Evolutionary conservation across 2,888 invertebrate genomes (phyloP), one percentile per base, ranked within the genome.

Genomic region (Polymixis flavicincta): DNA sequence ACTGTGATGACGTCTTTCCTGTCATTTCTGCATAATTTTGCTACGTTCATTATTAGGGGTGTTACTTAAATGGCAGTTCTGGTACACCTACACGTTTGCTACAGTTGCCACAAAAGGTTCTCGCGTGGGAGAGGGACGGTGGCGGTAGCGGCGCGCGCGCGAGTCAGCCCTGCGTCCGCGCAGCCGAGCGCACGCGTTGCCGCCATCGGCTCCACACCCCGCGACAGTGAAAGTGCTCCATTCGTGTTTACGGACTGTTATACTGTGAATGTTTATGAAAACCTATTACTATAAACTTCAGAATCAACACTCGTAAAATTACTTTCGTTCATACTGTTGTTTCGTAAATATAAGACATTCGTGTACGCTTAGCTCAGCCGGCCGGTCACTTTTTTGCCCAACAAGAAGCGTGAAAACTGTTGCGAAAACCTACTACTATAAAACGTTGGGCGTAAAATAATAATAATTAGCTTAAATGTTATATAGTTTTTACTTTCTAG

Each of bases 101-200:
- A 93, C 92, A 92, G 89, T 93, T 92, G 89, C 86, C 87, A 87
- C 88, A 87, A 90, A 91, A 89, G 92, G 92, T 90, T 87, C 71
- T 74, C 83, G 92, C 90, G 92, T 89, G 92, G 93, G 93, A 93
- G 94, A 92, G 94, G 92, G 92, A 90, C 91, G 78, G 89, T 78
- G 87, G 81, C 78, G 78, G 69, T 11, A 61, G 73, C 73, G n/a
- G 73, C 80, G 86, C 85, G 89, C 85, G 87, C 92, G 92, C 92
- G 92, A 95, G 96, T 95, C 89, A 90, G 94, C 94, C 95, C 95
- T 93, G 94, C 93, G 95, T 92, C 88, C 85, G 94, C 95, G 94
- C 92, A 88, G 85, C 88, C 83, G 92, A 87, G 88, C 93, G 94
- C 92, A 92, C 96, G 95, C 93, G 91, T 91, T 74, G 81, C 82